A percentile compares a stretch with the other conserved stretches of the same genome.
Conservation (phyloP, 2,797 vertebrate species). For the Mus minutoides region DNA sequence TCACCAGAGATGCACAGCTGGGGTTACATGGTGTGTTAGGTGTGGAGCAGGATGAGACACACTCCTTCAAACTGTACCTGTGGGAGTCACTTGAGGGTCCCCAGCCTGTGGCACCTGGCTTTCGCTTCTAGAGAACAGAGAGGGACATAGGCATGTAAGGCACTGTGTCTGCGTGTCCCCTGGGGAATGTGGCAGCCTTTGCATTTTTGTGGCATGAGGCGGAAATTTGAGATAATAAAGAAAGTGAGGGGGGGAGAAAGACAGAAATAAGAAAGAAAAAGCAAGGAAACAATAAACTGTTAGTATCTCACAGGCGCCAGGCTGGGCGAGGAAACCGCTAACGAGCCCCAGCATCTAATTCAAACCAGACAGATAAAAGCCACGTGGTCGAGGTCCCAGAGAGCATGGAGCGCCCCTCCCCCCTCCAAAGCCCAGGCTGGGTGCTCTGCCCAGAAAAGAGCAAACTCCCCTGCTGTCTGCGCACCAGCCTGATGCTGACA, state of each 20-base stretch:
- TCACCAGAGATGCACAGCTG: not conserved
- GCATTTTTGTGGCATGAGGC: slow-evolving; percentile 61
- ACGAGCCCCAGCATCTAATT: slow-evolving; percentile 72
- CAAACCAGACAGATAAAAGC: slow-evolving; percentile 66
- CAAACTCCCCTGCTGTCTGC: not conserved
- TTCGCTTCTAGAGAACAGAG: too few species aligned
- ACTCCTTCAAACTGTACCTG: not conserved
- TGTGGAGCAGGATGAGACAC: not conserved
- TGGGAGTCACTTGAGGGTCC: not conserved
- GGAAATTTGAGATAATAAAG: slow-evolving; percentile 74
- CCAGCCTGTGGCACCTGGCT: not conserved
- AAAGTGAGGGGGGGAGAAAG: not conserved
- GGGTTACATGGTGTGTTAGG: fast-evolving
- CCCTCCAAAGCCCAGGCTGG: not conserved
- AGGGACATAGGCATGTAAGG: not conserved
- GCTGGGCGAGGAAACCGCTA: slow-evolving; percentile 74
- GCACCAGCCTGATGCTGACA: not conserved
- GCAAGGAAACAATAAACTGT: slow-evolving; percentile 77
- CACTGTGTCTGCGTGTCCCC: not conserved
- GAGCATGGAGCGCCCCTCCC: not conserved
- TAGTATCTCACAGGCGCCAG: slow-evolving; percentile 76
- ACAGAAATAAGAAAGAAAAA: slow-evolving; percentile 60
- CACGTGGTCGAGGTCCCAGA: not conserved
- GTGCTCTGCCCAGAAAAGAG: not conserved
- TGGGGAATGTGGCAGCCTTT: not conserved